These are phyloP conservation scores for Naso thynnoides DNA, from an alignment of 2,797 vertebrate species.

Conservation along the genomic window DNA sequence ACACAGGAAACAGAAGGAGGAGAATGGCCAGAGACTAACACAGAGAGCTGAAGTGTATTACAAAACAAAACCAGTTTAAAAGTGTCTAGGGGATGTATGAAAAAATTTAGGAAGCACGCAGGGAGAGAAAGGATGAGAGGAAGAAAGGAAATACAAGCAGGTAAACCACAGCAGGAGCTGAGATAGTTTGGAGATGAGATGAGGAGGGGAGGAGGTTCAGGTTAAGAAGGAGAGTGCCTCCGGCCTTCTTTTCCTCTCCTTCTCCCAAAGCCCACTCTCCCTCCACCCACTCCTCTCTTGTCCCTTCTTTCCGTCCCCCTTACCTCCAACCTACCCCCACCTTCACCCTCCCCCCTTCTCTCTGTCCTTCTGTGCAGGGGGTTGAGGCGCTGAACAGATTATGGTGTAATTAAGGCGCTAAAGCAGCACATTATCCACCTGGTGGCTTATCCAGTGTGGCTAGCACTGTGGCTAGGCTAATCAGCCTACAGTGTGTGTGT, in stretches of 20 bases:
- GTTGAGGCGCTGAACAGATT: slow-evolving; percentile 97
- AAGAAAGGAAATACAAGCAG: slow-evolving; percentile 16
- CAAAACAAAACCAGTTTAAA: slow-evolving; percentile 31
- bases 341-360: slow-evolving; percentile 42
- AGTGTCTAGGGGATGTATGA: slow-evolving; percentile 24
- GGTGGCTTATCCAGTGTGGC: slow-evolving; percentile 88
- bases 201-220: slow-evolving; percentile 45
- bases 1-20: slow-evolving; percentile 40
- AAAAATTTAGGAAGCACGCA: slow-evolving; percentile 25
- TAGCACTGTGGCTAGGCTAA: slow-evolving; percentile 90
- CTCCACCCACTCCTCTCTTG: slow-evolving; percentile 54
- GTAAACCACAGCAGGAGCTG: slow-evolving; percentile 28
- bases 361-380: slow-evolving; percentile 82
- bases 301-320: slow-evolving; percentile 53
- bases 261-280: slow-evolving; percentile 30
- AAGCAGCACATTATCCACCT: slow-evolving; percentile 99
- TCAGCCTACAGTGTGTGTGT: slow-evolving; percentile 79
- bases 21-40: slow-evolving; percentile 24
- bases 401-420: slow-evolving; percentile 99
- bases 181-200: slow-evolving; percentile 49
- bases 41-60: slow-evolving; percentile 14
- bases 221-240: slow-evolving; percentile 73
- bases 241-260: slow-evolving; percentile 75
- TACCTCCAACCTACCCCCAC: slow-evolving; percentile 38
- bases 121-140: slow-evolving; percentile 6